These are phyloP conservation scores for Mastomys coucha DNA, from an alignment of 2,113 vertebrate species.

Conservation along the genomic window DNA sequence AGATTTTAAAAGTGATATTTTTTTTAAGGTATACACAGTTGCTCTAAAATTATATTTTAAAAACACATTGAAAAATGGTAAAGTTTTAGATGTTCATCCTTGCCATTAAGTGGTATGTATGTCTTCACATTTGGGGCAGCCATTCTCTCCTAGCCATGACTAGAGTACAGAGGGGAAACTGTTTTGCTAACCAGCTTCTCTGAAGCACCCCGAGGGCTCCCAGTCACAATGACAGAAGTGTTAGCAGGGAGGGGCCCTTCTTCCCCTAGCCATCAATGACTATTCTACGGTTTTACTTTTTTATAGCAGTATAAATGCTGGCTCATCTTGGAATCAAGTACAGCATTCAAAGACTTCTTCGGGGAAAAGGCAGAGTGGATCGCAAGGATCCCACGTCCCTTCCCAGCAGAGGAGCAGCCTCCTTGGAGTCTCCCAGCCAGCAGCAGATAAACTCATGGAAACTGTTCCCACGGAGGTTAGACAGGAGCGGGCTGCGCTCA, in stretches of 20 bases:
- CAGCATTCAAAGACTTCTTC: constrained; percentile 71
- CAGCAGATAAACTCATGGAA: constrained; percentile 12
- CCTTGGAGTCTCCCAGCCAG: background rate
- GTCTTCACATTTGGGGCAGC: background rate
- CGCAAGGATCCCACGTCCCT: constrained; percentile 28
- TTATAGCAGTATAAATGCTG: constrained; percentile 65
- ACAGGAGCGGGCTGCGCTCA: background rate
- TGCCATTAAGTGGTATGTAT: background rate
- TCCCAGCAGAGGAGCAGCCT: constrained; percentile 47
- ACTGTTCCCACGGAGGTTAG: constrained; percentile 34
- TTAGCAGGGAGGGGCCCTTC: background rate
- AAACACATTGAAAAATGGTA: background rate
- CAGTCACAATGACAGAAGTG: background rate
- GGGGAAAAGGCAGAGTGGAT: constrained; percentile 68
- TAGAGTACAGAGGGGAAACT: background rate
- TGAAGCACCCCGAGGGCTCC: background rate
- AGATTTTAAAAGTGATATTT: background rate
- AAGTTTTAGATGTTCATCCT: background rate
- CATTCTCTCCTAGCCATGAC: background rate
- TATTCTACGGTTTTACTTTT: background rate
- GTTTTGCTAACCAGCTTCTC: background rate
- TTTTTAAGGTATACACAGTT: background rate
- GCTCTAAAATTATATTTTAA: background rate
- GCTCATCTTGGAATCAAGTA: constrained; percentile 70
- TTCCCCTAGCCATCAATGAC: background rate